phyloP scores from a whole-genome alignment of 1,140 invertebrate genomes.

The Hylaeus anthracinus region DNA sequence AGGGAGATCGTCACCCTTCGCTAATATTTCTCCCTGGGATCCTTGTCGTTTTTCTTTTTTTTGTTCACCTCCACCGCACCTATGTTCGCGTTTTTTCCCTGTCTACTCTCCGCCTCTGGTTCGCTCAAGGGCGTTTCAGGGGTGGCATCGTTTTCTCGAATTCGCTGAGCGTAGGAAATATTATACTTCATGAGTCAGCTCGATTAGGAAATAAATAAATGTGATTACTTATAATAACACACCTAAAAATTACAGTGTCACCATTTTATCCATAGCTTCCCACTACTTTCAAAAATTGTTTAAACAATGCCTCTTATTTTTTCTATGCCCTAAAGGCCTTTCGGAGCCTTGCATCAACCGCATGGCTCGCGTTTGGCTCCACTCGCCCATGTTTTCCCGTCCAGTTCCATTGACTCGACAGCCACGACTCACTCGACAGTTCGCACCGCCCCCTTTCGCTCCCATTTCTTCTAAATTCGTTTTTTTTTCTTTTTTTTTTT shows the following conservation, averaged over 20 bases:
- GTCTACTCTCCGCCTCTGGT: neutral
- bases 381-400: neutral
- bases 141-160: too few relatives aligned
- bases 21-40: conserved; percentile 7
- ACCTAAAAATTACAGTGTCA: too few relatives aligned
- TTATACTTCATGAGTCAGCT: too few relatives aligned
- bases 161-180: too few relatives aligned
- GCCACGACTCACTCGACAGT: neutral
- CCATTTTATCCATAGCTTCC: too few relatives aligned
- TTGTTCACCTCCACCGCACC: too few relatives aligned
- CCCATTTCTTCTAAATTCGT: neutral
- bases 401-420: neutral
- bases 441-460: neutral
- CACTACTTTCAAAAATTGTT: too few relatives aligned
- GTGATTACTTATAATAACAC: too few relatives aligned
- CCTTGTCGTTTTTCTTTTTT: neutral
- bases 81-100: neutral
- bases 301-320: too few relatives aligned
- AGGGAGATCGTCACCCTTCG: neutral
- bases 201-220: too few relatives aligned
- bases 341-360: too few relatives aligned
- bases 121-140: neutral
- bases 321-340: too few relatives aligned
- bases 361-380: neutral
- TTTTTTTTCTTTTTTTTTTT: neutral